Conservation (phyloP, 2,113 vertebrate species). For the Mormoops blainvillei region DNA sequence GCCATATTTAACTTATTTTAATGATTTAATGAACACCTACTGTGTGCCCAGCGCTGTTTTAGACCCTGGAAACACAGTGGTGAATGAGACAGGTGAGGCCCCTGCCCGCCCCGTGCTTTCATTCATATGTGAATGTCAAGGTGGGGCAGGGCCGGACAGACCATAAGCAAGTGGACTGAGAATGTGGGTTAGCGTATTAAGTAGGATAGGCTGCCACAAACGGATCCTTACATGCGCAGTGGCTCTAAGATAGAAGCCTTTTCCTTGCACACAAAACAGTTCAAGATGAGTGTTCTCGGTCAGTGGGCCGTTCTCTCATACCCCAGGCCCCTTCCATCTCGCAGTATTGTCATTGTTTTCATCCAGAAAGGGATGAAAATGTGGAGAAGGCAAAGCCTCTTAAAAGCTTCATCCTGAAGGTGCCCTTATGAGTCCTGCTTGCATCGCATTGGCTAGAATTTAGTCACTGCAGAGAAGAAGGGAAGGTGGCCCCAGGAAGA, state of each 20-base stretch:
- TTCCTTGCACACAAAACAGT: not conserved
- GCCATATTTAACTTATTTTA: not conserved
- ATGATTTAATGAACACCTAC: not conserved
- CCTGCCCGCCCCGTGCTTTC: not conserved
- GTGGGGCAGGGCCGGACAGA: not conserved
- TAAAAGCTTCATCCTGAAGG: not conserved
- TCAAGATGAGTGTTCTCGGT: not conserved
- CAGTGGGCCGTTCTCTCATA: too few relatives aligned
- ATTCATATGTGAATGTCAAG: not conserved
- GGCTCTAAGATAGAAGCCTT: not conserved
- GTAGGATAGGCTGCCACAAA: not conserved
- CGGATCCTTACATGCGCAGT: too few relatives aligned
- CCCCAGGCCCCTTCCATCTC: not conserved
- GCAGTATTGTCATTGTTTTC: not conserved
- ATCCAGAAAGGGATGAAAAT: not conserved
- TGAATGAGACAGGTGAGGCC: not conserved
- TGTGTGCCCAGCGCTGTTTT: not conserved
- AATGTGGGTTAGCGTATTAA: not conserved
- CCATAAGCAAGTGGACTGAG: not conserved
- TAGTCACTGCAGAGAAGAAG: not conserved
- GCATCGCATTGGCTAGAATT: not conserved
- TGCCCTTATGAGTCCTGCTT: not conserved
- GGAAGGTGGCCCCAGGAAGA: not conserved
- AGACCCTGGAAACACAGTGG: not conserved
- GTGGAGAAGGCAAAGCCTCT: not conserved